Percentiles rank a stretch among this genome's conserved stretches.
phyloP scores from a whole-genome alignment of 2,113 vertebrate species.

The Meleagris gallopavo region DNA sequence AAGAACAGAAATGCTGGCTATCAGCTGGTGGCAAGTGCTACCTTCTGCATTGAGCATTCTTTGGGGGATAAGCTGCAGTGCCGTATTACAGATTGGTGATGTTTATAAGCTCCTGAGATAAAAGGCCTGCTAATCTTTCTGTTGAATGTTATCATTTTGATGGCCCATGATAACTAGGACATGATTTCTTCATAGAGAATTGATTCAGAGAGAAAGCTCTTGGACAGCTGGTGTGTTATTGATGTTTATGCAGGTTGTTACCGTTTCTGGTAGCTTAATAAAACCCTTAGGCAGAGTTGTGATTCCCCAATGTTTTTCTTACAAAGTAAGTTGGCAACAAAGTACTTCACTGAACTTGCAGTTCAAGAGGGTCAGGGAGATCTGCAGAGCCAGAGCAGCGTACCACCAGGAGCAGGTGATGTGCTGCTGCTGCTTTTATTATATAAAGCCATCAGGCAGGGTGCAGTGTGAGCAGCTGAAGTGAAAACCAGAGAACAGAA shows the following conservation, averaged over 20 bases:
- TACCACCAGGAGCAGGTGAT: not conserved
- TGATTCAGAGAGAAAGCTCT: not conserved
- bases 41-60: not conserved
- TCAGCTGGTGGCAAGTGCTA: not conserved
- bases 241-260: not conserved
- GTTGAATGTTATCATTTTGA: not conserved
- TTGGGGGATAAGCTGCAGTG: not conserved
- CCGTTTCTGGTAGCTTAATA: not conserved
- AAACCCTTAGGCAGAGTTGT: not conserved
- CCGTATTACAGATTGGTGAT: not conserved
- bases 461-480: not conserved
- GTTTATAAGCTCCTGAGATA: not conserved
- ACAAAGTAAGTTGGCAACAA: not conserved
- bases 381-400: fast-evolving
- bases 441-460: not conserved
- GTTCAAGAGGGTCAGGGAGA: not conserved
- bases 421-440: not conserved
- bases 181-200: not conserved
- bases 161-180: not conserved
- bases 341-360: not conserved
- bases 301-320: not conserved
- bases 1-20: not conserved
- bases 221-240: not conserved
- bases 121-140: not conserved
- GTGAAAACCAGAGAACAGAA: not conserved